phyloP scores from a whole-genome alignment of 2,888 invertebrate genomes.

The Aleiodes testaceus region DNA sequence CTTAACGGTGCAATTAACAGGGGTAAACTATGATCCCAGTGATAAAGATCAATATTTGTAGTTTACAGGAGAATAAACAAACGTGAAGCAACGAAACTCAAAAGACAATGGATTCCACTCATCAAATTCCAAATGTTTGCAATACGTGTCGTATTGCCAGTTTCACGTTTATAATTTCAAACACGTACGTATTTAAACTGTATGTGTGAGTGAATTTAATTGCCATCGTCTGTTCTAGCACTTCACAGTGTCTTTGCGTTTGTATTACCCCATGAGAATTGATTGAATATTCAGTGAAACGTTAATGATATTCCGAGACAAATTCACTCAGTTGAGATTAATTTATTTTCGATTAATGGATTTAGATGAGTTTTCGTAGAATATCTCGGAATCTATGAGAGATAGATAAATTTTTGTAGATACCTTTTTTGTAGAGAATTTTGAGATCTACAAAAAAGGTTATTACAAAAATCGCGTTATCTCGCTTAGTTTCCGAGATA shows the following conservation, averaged over 20 bases:
- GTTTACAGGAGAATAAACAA: slow-evolving; percentile 10
- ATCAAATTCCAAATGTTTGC: not conserved
- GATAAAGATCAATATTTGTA: not conserved
- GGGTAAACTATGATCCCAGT: slow-evolving; percentile 5
- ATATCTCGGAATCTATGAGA: no score
- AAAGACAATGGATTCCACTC: not conserved
- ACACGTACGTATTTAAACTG: slow-evolving; percentile 1
- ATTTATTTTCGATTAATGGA: no score
- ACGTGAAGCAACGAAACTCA: not conserved
- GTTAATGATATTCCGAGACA: not conserved
- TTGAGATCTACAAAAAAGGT: no score
- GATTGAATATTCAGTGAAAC: slow-evolving; percentile 1
- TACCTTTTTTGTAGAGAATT: no score
- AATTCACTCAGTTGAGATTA: no score
- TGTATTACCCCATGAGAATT: not conserved
- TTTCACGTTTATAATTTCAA: slow-evolving; percentile 8
- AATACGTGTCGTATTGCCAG: not conserved
- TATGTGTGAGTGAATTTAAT: slow-evolving; percentile 13
- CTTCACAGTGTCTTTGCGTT: slow-evolving; percentile 1
- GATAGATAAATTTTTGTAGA: no score
- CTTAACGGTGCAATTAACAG: slow-evolving; percentile 21
- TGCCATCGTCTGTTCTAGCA: slow-evolving; percentile 1
- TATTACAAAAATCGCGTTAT: no score
- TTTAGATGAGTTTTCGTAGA: no score
- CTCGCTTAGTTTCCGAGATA: no score